Evolutionary conservation across 2,113 vertebrate species (phyloP).

Genomic region (Glaucidium brasilianum): DNA sequence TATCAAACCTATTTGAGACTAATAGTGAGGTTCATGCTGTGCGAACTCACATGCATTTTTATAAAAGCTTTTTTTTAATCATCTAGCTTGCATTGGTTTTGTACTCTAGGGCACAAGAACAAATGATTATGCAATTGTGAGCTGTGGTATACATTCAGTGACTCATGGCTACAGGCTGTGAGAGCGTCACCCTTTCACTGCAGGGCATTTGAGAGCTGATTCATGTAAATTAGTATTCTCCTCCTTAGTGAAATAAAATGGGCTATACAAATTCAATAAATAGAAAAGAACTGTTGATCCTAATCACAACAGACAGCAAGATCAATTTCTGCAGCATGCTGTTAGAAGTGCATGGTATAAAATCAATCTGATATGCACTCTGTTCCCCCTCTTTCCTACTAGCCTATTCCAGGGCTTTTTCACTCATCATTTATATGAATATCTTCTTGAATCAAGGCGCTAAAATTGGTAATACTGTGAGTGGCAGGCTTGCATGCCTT

Average conservation of each 20-base stretch:
- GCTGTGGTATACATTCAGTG: neutral
- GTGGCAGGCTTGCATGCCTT: neutral
- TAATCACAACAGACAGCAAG: conserved; percentile 11
- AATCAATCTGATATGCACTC: neutral
- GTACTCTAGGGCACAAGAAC: neutral
- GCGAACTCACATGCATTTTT: neutral
- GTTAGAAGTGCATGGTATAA: neutral
- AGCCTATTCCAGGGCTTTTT: neutral
- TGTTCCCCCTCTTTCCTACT: neutral
- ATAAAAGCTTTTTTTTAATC: neutral
- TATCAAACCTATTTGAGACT: neutral
- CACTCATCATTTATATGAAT: neutral
- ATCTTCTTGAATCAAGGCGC: neutral
- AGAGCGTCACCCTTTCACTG: neutral
- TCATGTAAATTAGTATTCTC: neutral
- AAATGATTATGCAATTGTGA: neutral
- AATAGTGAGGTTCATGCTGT: neutral
- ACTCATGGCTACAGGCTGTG: neutral
- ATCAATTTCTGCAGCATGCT: conserved; percentile 4
- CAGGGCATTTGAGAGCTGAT: neutral
- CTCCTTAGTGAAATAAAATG: neutral
- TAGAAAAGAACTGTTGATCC: neutral
- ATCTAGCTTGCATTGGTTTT: neutral
- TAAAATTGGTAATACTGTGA: neutral
- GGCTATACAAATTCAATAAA: neutral